Evolutionary conservation across 92 coral and sea anemone species (phyloP).

Genomic region (Nematostella vectensis): DNA sequence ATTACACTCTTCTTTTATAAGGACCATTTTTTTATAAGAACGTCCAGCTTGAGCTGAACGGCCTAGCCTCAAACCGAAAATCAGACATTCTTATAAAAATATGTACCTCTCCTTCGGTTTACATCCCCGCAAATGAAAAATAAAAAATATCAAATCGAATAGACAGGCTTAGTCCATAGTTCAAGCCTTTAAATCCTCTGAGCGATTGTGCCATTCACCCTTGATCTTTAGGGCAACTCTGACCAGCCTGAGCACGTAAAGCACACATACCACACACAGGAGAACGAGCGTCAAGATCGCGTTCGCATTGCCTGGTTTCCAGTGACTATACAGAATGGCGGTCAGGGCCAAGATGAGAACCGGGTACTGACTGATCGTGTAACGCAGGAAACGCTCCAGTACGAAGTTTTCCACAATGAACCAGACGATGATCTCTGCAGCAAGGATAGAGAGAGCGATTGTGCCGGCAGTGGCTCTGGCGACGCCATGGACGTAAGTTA

Average conservation of each 20-base stretch:
- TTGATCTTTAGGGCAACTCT: conserved; percentile 37
- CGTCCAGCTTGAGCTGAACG: too few species aligned
- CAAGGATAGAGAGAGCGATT: conserved; percentile 56
- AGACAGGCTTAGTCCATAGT: too few species aligned
- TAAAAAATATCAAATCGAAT: too few species aligned
- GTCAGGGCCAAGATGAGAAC: conserved; percentile 81
- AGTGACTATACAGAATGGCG: conserved; percentile 76
- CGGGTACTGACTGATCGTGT: conserved; percentile 65
- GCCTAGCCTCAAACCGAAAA: too few species aligned
- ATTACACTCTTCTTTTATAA: too few species aligned
- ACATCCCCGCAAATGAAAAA: too few species aligned
- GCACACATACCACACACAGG: conserved; percentile 37
- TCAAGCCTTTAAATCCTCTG: too few species aligned
- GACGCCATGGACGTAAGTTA: conserved; percentile 56
- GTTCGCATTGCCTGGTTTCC: conserved; percentile 57
- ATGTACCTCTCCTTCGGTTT: too few species aligned
- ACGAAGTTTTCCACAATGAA: conserved; percentile 60
- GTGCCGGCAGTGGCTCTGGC: conserved; percentile 43
- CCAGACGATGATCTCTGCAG: conserved; percentile 66
- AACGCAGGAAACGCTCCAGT: conserved; percentile 49
- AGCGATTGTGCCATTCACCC: too few species aligned
- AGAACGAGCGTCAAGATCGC: conserved; percentile 55
- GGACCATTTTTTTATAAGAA: too few species aligned
- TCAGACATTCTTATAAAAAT: too few species aligned
- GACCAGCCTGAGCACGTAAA: conserved; percentile 44